These are phyloP conservation scores for Hemicrepidius hirtus DNA, from an alignment of 2,888 invertebrate species.

Conservation along the genomic window DNA sequence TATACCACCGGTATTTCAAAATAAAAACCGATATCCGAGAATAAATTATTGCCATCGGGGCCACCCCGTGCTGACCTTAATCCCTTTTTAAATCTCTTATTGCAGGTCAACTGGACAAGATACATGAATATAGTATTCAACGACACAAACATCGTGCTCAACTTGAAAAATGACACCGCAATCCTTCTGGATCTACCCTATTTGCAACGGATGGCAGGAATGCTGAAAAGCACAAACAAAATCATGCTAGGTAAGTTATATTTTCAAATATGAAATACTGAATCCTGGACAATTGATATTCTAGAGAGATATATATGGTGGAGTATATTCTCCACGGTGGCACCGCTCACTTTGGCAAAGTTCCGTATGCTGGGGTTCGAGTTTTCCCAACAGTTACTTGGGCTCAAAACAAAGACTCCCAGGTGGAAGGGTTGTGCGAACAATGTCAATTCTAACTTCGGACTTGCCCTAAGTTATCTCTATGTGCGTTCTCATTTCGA, in stretches of 20 bases:
- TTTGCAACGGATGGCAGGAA: constrained; percentile 76
- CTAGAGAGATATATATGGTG: constrained; percentile 84
- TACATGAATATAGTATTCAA: constrained; percentile 77
- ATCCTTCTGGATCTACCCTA: constrained; percentile 81
- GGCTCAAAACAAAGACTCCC: constrained; percentile 78
- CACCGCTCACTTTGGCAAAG: constrained; percentile 76
- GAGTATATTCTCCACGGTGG: constrained; percentile 80
- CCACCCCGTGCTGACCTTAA: constrained; percentile 16
- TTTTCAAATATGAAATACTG: constrained; percentile 22
- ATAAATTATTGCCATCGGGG: constrained; percentile 18
- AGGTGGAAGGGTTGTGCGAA: constrained; percentile 80
- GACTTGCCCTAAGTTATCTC: constrained; percentile 79
- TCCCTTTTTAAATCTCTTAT: constrained; percentile 26
- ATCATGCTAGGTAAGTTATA: constrained; percentile 74
- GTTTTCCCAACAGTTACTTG: constrained; percentile 80
- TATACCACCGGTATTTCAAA: constrained; percentile 34
- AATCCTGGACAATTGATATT: constrained; percentile 56
- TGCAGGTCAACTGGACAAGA: constrained; percentile 79
- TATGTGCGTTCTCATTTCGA: constrained; percentile 79
- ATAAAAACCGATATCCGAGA: constrained; percentile 34
- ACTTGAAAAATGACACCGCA: constrained; percentile 74
- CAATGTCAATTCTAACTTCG: constrained; percentile 80
- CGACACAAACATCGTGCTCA: constrained; percentile 73
- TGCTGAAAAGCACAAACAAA: constrained; percentile 75
- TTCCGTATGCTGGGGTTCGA: constrained; percentile 79